Percentiles rank a stretch among this genome's conserved stretches.
phyloP scores from a whole-genome alignment of 2,888 invertebrate genomes.

The Synergus gifuensis region DNA sequence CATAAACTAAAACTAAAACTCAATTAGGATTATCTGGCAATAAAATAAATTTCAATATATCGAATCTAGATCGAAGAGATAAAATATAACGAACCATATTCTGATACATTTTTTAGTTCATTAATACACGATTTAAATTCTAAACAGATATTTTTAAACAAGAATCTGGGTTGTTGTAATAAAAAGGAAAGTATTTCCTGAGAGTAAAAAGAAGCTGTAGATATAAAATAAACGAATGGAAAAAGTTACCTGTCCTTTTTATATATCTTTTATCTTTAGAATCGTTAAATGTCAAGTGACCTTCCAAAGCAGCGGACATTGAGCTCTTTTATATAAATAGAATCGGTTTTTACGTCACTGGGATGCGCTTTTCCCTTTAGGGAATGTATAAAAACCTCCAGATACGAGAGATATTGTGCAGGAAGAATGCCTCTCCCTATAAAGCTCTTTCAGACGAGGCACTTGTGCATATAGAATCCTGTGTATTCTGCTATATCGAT shows the following conservation, averaged over 20 bases:
- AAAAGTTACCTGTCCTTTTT: neutral
- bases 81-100: neutral
- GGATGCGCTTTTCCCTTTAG: conserved; percentile 32
- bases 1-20: neutral
- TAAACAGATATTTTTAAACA: neutral
- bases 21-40: neutral
- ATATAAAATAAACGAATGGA: neutral
- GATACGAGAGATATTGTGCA: conserved; percentile 26
- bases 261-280: neutral
- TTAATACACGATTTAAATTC: neutral
- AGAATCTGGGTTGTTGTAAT: neutral
- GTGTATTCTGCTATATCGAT: conserved; percentile 30
- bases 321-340: conserved; percentile 18
- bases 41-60: neutral
- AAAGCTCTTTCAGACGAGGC: conserved; percentile 8
- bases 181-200: neutral
- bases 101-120: neutral
- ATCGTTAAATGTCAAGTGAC: conserved; percentile 1
- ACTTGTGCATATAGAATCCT: conserved; percentile 4
- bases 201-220: neutral
- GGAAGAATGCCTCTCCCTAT: conserved; percentile 16
- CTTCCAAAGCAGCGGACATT: neutral
- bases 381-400: conserved; percentile 1
- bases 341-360: conserved; percentile 22
- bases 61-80: neutral